Evolutionary conservation across 2,113 vertebrate genomes (phyloP).

Genomic region (Irena cyanogastra): DNA sequence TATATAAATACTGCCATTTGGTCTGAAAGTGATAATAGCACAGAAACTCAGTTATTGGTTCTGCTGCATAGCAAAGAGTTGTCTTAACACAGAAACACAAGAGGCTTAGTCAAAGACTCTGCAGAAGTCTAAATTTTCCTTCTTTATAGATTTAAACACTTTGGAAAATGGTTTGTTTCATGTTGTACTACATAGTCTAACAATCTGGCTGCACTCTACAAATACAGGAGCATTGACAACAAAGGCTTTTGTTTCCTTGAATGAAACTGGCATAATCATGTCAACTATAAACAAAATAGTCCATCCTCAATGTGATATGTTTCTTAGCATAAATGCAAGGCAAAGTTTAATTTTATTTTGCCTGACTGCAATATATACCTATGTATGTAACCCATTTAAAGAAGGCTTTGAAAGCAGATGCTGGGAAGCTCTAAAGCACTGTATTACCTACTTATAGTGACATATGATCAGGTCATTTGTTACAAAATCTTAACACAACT

Average conservation of each 20-base stretch:
- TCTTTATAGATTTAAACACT: background rate
- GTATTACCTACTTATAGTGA: background rate
- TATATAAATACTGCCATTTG: slow-evolving; percentile 26
- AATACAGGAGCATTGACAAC: background rate
- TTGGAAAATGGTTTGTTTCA: background rate
- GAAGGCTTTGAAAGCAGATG: background rate
- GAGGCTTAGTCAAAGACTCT: background rate
- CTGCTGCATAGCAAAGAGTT: background rate
- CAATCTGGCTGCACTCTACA: background rate
- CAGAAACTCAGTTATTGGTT: background rate
- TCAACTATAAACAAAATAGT: background rate
- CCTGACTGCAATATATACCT: background rate
- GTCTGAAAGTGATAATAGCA: background rate
- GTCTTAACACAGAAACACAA: background rate
- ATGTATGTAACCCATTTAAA: background rate
- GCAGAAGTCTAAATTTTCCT: background rate
- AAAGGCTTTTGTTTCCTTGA: background rate
- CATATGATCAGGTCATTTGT: background rate
- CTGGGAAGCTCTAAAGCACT: background rate
- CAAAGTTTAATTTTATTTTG: background rate
- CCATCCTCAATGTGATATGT: background rate
- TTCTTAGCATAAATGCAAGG: background rate
- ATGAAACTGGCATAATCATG: background rate
- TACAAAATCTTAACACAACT: background rate
- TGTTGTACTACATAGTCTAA: background rate